Conservation (phyloP, 1,140 invertebrate species). For the Hycleus phaleratus region DNA sequence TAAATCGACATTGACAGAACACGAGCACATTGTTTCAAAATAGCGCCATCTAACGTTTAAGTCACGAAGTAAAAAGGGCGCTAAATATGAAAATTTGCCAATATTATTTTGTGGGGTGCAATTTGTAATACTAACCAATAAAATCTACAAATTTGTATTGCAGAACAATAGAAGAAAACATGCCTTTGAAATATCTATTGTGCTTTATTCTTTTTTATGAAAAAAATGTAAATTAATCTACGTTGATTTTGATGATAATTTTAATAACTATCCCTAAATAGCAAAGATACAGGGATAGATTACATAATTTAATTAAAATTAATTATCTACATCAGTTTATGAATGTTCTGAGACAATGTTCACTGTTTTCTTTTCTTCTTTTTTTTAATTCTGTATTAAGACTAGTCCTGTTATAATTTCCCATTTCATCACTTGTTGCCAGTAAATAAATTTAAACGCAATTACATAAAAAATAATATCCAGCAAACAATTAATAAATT, state of each 20-base stretch:
- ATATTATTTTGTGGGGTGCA: no score
- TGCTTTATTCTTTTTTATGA: slow-evolving; percentile 29
- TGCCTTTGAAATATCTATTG: neutral
- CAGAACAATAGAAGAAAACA: no score
- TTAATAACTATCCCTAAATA: slow-evolving; percentile 20
- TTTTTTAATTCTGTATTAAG: neutral
- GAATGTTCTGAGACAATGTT: neutral
- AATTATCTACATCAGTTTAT: slow-evolving; percentile 27
- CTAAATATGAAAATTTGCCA: no score
- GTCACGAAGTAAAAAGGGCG: no score
- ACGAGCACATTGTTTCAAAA: no score
- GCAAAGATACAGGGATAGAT: slow-evolving; percentile 18
- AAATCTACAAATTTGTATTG: no score
- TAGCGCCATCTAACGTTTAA: no score
- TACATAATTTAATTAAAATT: slow-evolving; percentile 23
- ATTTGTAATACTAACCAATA: no score
- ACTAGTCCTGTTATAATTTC: slow-evolving; percentile 21
- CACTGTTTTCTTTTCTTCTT: neutral
- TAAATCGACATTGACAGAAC: no score
- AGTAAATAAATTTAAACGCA: slow-evolving; percentile 20
- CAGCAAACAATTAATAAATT: slow-evolving; percentile 1
- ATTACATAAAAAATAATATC: slow-evolving; percentile 18
- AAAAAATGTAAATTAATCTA: slow-evolving; percentile 35
- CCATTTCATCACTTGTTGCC: slow-evolving; percentile 21
- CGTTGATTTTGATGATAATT: slow-evolving; percentile 19